Base-by-base conservation (phyloP, 2,797 vertebrate genomes). In the Salarias fasciatus region DNA sequence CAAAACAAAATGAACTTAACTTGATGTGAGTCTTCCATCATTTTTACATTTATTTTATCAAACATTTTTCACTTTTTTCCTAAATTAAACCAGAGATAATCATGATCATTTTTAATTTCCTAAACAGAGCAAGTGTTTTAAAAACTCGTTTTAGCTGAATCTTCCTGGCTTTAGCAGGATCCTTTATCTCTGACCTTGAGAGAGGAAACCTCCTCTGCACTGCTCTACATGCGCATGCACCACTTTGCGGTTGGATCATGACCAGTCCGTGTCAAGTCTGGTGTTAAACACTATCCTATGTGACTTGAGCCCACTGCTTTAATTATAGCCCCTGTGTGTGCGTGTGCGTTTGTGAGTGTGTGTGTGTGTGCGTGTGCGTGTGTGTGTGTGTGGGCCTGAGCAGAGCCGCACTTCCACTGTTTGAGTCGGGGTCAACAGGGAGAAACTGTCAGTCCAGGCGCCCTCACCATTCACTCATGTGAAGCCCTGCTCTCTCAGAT, bases 391-490 rank as follows among this genome's bases (percentile, higher is more conserved):
- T 36, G 65, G 13, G 79, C 50, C 18, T 11, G 71, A 48, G 63
- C 37, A 60, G 76, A 69, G 75, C 49, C 48, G 49, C 13, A 44
- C 56, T 47, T 63, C 53, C 38, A 29, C 57, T 28, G 63, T 70
- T 74, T 75, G 60, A 77, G 69, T 48, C 30, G 30, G 54, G 72
- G 74, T 78, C 63, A 37, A 72, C 81, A 60, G 84, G 80, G 72
- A 89, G 66, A 71, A 63, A 63, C 83, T 79, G 86, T 89, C 91
- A 86, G 75, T 65, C 76, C 18, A 5, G 47, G 55, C 50, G 58
- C 72, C 65, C 63, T 81, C 78, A 61, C 76, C 69, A 40, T 63
- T 89, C 86, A 85, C 86, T 88, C 73, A 80, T 80, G 82, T 82
- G 72, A 59, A 78, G 68, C 64, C 57, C 29, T 1, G 30, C 69